Evolutionary conservation across 2,113 vertebrate species (phyloP), one percentile per base, ranked within the genome.

Genomic region (Ariopsis seemanni): DNA sequence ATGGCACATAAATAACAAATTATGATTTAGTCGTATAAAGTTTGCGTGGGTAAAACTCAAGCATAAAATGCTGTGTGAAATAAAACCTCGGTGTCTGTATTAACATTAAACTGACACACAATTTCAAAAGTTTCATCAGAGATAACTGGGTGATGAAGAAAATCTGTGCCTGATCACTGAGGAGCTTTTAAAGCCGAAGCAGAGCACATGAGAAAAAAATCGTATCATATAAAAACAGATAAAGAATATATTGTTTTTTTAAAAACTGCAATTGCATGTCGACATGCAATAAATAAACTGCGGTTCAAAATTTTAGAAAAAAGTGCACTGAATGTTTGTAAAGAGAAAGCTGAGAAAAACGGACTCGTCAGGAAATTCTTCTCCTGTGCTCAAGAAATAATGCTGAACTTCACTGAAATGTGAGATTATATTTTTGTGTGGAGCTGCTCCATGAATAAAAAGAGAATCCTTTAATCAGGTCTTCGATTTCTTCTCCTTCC

Each of bases 401-500:
- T 2, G 82, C 53, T 27, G 72, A 80, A 72, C 72, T 55, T 8
- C 58, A 11, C 34, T 48, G 85, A 42, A 9, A 69, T 69, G 60
- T 57, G 25, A 57, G 20, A 6, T 55, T 53, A 85, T 25, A 22
- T 4, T 25, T 50, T 1, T 11, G 42, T 2, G 20, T 75, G 20
- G 9, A 50, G 72, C 69, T 34, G 30, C 69, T 42, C 42, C 42
- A 42, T 42, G 42, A 60, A 30, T 1, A 6, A 30, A n/a, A 80
- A 4, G 2, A 34, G 63, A 42, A 48, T 52, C 52, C 50, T 14
- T 42, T 10, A 30, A 50, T 97, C 93, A 97, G 0, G 96, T 94
- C 93, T 96, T 97, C 86, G 94, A 93, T 94, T 96, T 97, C 92
- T 97, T 97, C 83, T 97, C 96, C 88, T 97, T 97, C 92, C 95